These are phyloP conservation scores for Muntiacus reevesi DNA, from an alignment of 2,113 vertebrate genomes.

Conservation along the genomic window DNA sequence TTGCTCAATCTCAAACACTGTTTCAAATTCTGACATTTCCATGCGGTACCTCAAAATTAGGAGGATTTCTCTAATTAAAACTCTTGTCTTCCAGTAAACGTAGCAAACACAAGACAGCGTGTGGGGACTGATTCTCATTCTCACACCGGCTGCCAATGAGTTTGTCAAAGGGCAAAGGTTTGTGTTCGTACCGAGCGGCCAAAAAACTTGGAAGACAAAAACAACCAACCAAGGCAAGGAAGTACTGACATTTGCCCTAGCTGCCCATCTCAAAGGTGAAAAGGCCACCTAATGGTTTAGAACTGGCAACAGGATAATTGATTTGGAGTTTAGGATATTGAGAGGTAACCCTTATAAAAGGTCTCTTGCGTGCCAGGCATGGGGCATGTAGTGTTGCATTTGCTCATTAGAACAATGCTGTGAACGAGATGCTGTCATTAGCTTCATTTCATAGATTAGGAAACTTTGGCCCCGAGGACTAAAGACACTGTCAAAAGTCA, in stretches of 20 bases:
- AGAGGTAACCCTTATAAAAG: not conserved
- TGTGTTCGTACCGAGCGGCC: not conserved
- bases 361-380: not conserved
- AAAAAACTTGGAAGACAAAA: not conserved
- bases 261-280: not conserved
- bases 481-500: not conserved
- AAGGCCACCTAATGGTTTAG: not conserved
- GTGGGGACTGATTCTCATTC: not conserved
- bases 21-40: constrained; percentile 36
- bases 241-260: not conserved
- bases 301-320: not conserved
- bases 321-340: not conserved
- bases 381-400: not conserved
- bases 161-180: not conserved
- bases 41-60: not conserved
- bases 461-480: not conserved
- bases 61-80: constrained; percentile 43
- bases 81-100: not conserved
- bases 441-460: not conserved
- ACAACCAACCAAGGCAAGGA: not conserved
- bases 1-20: not conserved
- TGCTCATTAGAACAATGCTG: not conserved
- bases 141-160: not conserved
- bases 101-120: constrained; percentile 22
- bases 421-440: not conserved